phyloP scores from a whole-genome alignment of 2,888 invertebrate species.

The Rhorus exstirpatorius region DNA sequence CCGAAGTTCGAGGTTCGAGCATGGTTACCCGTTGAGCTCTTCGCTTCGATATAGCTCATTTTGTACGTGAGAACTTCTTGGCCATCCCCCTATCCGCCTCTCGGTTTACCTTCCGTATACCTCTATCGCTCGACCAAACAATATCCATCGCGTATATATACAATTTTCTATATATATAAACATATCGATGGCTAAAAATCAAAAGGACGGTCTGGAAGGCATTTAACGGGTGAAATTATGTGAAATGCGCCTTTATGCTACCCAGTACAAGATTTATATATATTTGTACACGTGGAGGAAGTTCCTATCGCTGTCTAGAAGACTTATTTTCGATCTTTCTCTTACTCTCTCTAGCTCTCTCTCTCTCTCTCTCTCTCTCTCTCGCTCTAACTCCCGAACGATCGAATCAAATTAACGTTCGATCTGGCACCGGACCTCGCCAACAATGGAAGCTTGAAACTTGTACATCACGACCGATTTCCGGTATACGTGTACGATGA shows the following conservation, averaged over 20 bases:
- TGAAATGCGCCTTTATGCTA: not conserved
- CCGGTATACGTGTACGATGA: constrained; percentile 31
- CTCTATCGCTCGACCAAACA: constrained; percentile 39
- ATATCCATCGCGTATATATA: constrained; percentile 26
- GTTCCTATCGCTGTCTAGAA: constrained; percentile 26
- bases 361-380: constrained; percentile 22
- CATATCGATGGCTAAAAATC: not conserved
- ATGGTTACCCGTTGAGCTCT: constrained; percentile 41
- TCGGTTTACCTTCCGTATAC: constrained; percentile 4
- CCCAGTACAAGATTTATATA: not conserved
- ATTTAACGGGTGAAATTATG: not conserved
- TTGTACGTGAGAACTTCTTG: constrained; percentile 64
- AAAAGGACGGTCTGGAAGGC: not conserved
- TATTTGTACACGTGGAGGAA: not conserved
- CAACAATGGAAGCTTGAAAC: constrained; percentile 63
- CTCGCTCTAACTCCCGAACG: constrained; percentile 23
- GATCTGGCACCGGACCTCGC: constrained; percentile 49
- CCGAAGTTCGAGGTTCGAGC: constrained; percentile 35
- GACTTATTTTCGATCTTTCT: not conserved
- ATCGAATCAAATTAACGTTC: constrained; percentile 64
- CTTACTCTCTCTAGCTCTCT: not conserved
- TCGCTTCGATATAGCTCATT: constrained; percentile 60
- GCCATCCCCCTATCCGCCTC: constrained; percentile 19
- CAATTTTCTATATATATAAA: not conserved
- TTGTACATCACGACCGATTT: constrained; percentile 56